A percentile compares a stretch with the other conserved stretches of the same genome.
Evolutionary conservation across 2,113 vertebrate species (phyloP).

Genomic region (Trogon melanurus): DNA sequence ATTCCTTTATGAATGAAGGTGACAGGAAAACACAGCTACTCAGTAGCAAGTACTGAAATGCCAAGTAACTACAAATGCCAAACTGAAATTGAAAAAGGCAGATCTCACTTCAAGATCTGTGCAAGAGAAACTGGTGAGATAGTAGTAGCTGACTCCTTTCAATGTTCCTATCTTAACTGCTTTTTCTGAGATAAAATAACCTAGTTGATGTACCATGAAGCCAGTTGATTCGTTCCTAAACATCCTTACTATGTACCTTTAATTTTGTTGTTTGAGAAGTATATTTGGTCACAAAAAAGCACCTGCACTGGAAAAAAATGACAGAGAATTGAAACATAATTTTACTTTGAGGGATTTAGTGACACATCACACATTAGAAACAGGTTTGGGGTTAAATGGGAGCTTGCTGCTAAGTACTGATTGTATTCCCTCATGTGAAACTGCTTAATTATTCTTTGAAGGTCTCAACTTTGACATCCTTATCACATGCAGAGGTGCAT

Average conservation of each 20-base stretch:
- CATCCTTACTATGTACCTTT: neutral
- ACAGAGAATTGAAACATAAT: neutral
- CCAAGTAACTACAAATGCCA: neutral
- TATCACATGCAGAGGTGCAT: neutral
- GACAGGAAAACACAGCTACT: neutral
- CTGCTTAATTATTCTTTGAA: neutral
- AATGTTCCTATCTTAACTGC: neutral
- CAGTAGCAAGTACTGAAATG: neutral
- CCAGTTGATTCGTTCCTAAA: neutral
- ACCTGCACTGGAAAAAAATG: neutral
- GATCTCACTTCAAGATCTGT: neutral
- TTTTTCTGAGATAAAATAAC: neutral
- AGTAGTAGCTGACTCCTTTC: neutral
- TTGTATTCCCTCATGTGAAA: neutral
- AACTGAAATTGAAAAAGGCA: neutral
- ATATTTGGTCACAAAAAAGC: neutral
- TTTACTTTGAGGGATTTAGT: neutral
- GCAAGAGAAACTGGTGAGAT: neutral
- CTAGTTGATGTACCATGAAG: neutral
- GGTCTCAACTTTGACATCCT: neutral
- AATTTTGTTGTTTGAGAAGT: neutral
- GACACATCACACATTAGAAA: neutral
- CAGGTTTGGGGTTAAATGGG: neutral
- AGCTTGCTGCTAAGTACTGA: neutral
- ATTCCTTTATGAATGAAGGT: neutral